Percentiles rank a stretch among this genome's conserved stretches.
phyloP scores from a whole-genome alignment of 2,888 invertebrate species.

The Meta bourneti region DNA sequence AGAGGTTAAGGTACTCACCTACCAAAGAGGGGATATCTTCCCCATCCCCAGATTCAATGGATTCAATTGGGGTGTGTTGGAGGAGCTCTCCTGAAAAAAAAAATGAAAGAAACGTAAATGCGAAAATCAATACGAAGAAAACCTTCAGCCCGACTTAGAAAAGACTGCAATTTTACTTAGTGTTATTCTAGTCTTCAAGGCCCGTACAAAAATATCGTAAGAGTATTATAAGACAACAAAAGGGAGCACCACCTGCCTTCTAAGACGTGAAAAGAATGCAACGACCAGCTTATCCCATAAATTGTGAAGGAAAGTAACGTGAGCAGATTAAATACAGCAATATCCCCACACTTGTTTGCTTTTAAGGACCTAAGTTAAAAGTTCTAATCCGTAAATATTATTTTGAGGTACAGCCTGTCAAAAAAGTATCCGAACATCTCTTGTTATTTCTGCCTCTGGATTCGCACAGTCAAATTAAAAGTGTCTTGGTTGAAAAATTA shows the following conservation, averaged over 20 bases:
- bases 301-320: too few species aligned
- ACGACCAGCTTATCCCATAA: too few species aligned
- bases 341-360: too few species aligned
- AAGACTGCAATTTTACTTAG: not conserved
- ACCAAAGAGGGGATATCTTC: constrained; percentile 71
- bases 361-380: too few species aligned
- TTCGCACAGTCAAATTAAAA: too few species aligned
- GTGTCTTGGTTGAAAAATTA: too few species aligned
- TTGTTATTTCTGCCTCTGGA: too few species aligned
- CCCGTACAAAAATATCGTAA: not conserved
- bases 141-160: not conserved
- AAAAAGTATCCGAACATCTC: too few species aligned
- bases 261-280: not conserved
- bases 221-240: not conserved
- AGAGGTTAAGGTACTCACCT: constrained; percentile 65
- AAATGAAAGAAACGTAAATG: not conserved
- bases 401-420: too few species aligned
- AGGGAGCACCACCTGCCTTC: not conserved
- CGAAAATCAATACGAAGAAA: not conserved
- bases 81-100: constrained; percentile 55
- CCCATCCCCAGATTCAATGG: constrained; percentile 46
- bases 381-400: too few species aligned
- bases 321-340: too few species aligned
- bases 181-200: not conserved
- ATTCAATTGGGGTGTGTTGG: constrained; percentile 49